These are phyloP conservation scores for Calephelis nemesis DNA, from an alignment of 1,140 invertebrate species.

Conservation along the genomic window DNA sequence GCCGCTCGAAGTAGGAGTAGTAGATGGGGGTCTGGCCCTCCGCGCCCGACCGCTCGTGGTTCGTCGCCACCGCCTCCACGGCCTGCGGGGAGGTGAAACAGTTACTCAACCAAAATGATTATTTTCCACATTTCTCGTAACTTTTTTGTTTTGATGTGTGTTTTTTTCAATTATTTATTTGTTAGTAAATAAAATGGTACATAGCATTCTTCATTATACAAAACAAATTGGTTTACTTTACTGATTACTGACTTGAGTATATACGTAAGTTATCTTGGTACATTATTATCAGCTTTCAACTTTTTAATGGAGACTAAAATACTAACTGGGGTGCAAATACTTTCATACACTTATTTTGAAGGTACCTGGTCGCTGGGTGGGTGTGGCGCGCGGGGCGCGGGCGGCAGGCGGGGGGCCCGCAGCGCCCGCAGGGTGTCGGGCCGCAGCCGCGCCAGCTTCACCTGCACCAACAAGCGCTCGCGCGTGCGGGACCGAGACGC, in stretches of 20 bases:
- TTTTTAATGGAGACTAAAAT: background rate
- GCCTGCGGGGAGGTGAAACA: conserved; percentile 21
- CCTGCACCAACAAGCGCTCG: conserved; percentile 45
- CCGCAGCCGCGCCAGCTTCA: conserved; percentile 55
- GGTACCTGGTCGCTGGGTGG: conserved; percentile 41
- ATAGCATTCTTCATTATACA: too few relatives aligned
- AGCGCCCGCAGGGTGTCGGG: conserved; percentile 46
- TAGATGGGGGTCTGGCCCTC: conserved; percentile 59
- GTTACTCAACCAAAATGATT: too few relatives aligned
- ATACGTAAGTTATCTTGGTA: too few relatives aligned
- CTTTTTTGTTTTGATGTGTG: too few relatives aligned
- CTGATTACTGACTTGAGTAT: too few relatives aligned
- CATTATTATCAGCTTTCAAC: too few relatives aligned
- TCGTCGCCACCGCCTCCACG: conserved; percentile 49
- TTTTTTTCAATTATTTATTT: too few relatives aligned
- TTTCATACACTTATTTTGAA: too few relatives aligned
- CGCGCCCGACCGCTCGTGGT: conserved; percentile 57
- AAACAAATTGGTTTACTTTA: too few relatives aligned
- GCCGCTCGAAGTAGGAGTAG: conserved; percentile 75
- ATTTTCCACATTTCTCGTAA: too few relatives aligned
- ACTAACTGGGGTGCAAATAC: too few relatives aligned
- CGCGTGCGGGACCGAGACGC: conserved; percentile 34
- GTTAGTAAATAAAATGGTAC: too few relatives aligned
- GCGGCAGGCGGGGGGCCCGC: conserved; percentile 34
- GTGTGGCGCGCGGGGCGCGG: conserved; percentile 36